Percentiles rank a stretch among this genome's conserved stretches.
Evolutionary conservation across 2,797 vertebrate species (phyloP).

Genomic region (Rhynchonycteris naso): DNA sequence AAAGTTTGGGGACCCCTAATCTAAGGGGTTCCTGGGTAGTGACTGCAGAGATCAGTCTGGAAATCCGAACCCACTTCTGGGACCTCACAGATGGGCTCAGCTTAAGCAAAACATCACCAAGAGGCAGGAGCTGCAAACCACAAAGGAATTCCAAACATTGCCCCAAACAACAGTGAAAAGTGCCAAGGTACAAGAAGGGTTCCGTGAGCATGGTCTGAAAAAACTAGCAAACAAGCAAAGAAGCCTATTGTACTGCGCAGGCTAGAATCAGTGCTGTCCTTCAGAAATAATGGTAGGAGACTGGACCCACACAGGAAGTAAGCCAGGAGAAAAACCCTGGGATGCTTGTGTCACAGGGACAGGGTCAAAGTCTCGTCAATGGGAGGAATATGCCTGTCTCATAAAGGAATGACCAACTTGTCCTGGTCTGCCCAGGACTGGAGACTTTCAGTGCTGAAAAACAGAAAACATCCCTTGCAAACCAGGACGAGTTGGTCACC

Average conservation of each 20-base stretch:
- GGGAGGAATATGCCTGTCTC: not conserved
- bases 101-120: not conserved
- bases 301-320: accelerated
- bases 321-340: not conserved
- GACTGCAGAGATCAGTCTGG: not conserved
- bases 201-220: not conserved
- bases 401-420: not conserved
- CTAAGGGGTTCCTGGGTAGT: not conserved
- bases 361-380: not conserved
- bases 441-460: not conserved
- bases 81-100: not conserved
- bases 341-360: not conserved
- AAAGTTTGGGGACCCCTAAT: too few species aligned
- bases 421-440: not conserved
- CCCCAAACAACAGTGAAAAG: not conserved
- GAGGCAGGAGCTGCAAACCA: not conserved
- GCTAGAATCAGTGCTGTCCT: not conserved
- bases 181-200: not conserved
- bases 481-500: not conserved
- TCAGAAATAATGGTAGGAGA: too few species aligned
- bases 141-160: not conserved
- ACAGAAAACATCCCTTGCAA: not conserved
- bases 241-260: accelerated
- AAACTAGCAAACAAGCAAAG: not conserved
- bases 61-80: not conserved